These are phyloP conservation scores for Apaloderma vittatum DNA, from an alignment of 2,113 vertebrate species.

Conservation along the genomic window DNA sequence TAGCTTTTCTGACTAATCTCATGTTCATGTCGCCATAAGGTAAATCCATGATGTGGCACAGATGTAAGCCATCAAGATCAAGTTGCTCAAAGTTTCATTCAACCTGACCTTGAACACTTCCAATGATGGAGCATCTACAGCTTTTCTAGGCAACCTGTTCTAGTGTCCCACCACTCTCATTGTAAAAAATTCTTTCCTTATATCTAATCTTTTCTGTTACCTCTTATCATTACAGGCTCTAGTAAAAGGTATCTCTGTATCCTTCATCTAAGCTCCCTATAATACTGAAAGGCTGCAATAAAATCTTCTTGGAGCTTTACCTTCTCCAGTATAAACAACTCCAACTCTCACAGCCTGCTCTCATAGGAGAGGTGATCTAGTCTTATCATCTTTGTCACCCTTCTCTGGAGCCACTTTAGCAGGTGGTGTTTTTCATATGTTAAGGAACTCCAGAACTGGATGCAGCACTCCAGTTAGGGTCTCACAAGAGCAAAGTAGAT, in stretches of 20 bases:
- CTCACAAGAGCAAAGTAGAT: background rate
- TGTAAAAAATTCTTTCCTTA: background rate
- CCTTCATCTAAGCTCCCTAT: background rate
- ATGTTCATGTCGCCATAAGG: background rate
- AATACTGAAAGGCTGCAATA: background rate
- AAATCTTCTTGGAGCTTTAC: background rate
- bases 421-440: background rate
- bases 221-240: background rate
- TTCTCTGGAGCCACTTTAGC: background rate
- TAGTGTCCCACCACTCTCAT: background rate
- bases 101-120: background rate
- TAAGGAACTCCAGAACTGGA: background rate
- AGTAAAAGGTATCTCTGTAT: background rate
- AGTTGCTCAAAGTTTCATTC: background rate
- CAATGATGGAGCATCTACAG: background rate
- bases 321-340: background rate
- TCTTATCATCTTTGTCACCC: background rate
- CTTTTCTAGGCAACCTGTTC: background rate
- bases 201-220: background rate
- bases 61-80: background rate
- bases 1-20: background rate
- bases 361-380: background rate
- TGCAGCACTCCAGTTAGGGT: background rate
- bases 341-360: background rate
- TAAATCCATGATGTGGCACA: background rate